These are phyloP conservation scores for Lytechinus pictus DNA, from an alignment of 35 echinoderm and acorn worm species.

Conservation along the genomic window DNA sequence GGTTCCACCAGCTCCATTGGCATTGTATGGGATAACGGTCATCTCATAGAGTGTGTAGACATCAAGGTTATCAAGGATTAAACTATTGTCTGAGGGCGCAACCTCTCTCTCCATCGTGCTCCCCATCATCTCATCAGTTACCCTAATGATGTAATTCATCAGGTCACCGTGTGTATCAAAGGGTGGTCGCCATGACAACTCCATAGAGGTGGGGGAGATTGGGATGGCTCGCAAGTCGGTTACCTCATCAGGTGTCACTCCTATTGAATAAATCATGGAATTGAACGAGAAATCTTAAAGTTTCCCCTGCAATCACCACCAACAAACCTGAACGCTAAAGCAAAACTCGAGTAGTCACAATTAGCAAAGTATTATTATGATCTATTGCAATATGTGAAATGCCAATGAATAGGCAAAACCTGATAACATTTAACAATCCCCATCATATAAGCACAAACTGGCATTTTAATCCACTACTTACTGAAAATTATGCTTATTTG, in stretches of 20 bases:
- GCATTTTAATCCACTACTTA: too few relatives aligned
- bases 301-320: too few relatives aligned
- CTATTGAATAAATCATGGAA: neutral
- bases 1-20: conserved; percentile 15
- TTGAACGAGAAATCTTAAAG: too few relatives aligned
- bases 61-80: neutral
- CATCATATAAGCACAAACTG: too few relatives aligned
- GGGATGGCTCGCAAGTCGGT: conserved; percentile 1
- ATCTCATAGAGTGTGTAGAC: conserved; percentile 15
- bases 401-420: too few relatives aligned
- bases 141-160: neutral
- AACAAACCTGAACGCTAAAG: too few relatives aligned
- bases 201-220: conserved; percentile 8
- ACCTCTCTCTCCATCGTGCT: conserved; percentile 44
- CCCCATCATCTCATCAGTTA: conserved; percentile 3
- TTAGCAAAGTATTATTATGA: too few relatives aligned
- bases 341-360: too few relatives aligned
- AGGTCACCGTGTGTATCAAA: conserved; percentile 38
- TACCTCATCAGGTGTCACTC: conserved; percentile 20
- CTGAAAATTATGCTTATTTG: too few relatives aligned
- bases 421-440: too few relatives aligned
- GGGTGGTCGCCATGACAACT: conserved; percentile 44
- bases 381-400: too few relatives aligned
- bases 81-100: neutral
- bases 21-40: conserved; percentile 22